phyloP scores from a whole-genome alignment of 2,888 invertebrate species.

The Allacma fusca region DNA sequence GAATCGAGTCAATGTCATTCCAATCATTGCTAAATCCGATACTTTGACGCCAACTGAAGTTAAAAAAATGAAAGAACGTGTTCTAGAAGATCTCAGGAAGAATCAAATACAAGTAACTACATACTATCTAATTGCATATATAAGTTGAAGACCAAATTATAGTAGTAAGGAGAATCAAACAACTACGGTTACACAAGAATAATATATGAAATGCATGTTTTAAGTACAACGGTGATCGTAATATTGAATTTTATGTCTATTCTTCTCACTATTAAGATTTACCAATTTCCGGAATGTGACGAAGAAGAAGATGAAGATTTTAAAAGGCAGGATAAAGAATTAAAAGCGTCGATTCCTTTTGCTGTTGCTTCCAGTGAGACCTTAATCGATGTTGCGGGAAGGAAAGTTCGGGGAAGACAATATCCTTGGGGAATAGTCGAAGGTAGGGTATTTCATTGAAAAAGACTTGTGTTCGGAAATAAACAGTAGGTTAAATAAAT shows the following conservation, averaged over 20 bases:
- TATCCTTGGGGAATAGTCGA: constrained; percentile 98
- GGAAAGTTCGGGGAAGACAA: constrained; percentile 87
- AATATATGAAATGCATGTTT: no score
- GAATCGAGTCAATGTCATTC: constrained; percentile 92
- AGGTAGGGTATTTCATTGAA: constrained; percentile 78
- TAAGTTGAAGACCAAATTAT: no score
- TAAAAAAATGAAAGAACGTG: constrained; percentile 81
- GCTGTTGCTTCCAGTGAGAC: constrained; percentile 93
- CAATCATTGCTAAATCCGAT: constrained; percentile 93
- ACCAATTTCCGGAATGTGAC: constrained; percentile 97
- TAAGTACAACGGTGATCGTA: no score
- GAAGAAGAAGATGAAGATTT: constrained; percentile 86
- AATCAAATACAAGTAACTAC: constrained; percentile 78
- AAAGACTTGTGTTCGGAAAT: constrained; percentile 88
- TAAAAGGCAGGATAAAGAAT: constrained; percentile 89
- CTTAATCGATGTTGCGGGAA: constrained; percentile 83
- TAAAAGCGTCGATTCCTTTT: constrained; percentile 93
- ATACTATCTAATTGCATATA: no score
- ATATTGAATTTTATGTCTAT: no score
- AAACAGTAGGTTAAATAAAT: no score
- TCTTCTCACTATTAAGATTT: constrained; percentile 70
- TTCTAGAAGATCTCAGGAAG: constrained; percentile 83
- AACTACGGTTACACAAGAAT: no score
- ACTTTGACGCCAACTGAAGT: constrained; percentile 87
- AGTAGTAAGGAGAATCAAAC: no score